Evolutionary conservation across 1,140 invertebrate genomes (phyloP), one percentile per base, ranked within the genome.

Genomic region (Galleria mellonella): DNA sequence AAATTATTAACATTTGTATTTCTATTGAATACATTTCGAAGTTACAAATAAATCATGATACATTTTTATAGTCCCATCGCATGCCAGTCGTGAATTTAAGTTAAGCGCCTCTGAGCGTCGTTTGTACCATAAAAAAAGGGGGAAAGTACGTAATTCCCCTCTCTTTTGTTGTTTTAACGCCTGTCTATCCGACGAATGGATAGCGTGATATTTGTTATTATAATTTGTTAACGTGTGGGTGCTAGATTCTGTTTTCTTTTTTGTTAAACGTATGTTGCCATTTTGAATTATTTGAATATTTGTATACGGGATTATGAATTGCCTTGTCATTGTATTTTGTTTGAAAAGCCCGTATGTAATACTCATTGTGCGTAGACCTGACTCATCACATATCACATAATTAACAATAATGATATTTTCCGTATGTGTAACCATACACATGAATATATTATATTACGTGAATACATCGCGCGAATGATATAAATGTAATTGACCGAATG

Each of bases 311-410:
- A 9, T 36, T 36, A 35, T 29, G 9, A 13, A 11, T 37, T 15
- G 10, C 32, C 39, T 15, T n/a, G n/a, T 23, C 17, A 23, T 3
- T 23, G 17, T 23, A n/a, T 35, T 37, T n/a, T 15, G 14, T 17
- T 37, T 1, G n/a, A 12, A n/a, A 3, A 9, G 7, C 8, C 15
- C 8, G 13, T 37, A 37, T 37, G n/a, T 33, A 12, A 14, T 32
- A 11, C 31, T n/a, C 30, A 7, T 33, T 23, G 17, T 23, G 17
- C 31, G 45, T 47, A 40, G 30, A 47, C 45, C 45, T 47, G 45
- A 47, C 17, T 40, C 32, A n/a, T 40, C 31, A 47, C 45, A 47
- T 47, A 47, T 47, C 45, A 47, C 32, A 13, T 31, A 15, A 32
- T 29, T 32, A 46, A 29, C 9, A 33, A 27, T 31, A 44, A 17